Base-by-base conservation (phyloP, 2,797 vertebrate genomes). In the Ambastaia sidthimunki region DNA sequence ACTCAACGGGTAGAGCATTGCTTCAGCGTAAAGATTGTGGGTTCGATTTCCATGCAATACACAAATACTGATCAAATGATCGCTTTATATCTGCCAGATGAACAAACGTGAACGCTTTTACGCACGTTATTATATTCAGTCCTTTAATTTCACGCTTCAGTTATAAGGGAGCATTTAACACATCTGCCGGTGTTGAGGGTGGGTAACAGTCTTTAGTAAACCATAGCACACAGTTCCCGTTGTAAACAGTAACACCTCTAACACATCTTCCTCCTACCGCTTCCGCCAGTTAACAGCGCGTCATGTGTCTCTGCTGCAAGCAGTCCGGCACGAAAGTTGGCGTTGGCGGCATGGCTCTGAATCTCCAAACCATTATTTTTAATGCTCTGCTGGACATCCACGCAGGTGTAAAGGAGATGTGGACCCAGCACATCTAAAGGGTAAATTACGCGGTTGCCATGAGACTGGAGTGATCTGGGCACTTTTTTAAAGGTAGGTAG, bases 311-410 rank as follows among this genome's bases (percentile, higher is more conserved):
- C 7, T 72, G 54, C 71, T 52, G 41, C 65, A 44, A 57, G 74
- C 34, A 65, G 59, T 52, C 19, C 70, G 55, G 73, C 83, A 78
- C 65, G 16, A 84, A 84, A 83, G 75, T 87, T 85, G 68, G 80
- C 69, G 84, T 83, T 74, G 86, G 82, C 66, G 76, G 72, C 50
- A 67, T 31, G 52, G 41, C 57, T 34, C 4, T 60, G 2, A 55
- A 15, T 68, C 41, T 28, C 18, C 21, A 6, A 9, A 23, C n/a
- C 18, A 2, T 15, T 37, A 0, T 7, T 4, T 44, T 37, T 74
- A 67, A 3, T 47, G 7, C 7, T 62, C 44, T 15, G 48, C 63
- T 66, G 54, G n/a, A 47, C 25, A 55, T 72, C 3, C n/a, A 12
- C 37, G 12, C 16, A 11, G 25, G 31, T 28, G 54, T 9, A 41